Evolutionary conservation across 2,888 invertebrate species (phyloP).

Genomic region (Trisateles emortualis): DNA sequence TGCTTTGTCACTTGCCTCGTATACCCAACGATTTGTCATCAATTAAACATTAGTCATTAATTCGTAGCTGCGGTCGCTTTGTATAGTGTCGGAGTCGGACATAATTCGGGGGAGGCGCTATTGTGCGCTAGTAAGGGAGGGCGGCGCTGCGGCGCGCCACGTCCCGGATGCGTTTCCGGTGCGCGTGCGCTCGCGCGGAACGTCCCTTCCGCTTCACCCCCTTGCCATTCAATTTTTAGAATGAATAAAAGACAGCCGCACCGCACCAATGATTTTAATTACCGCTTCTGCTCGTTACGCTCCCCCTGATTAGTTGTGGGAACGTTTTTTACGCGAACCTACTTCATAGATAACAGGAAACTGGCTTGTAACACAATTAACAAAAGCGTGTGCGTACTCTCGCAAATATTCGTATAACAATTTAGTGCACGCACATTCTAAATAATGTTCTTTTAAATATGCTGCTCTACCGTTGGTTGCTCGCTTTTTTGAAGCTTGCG

Average conservation of each 20-base stretch:
- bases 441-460: constrained; percentile 16
- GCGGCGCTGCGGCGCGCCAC: constrained; percentile 74
- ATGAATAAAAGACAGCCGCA: constrained; percentile 62
- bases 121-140: constrained; percentile 55
- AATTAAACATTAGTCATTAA: constrained; percentile 54
- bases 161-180: constrained; percentile 85
- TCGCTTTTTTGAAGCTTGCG: no score
- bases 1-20: constrained; percentile 30
- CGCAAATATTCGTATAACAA: constrained; percentile 31
- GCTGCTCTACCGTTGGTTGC: no score
- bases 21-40: constrained; percentile 47
- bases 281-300: constrained; percentile 43
- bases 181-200: constrained; percentile 78
- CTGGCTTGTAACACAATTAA: constrained; percentile 33
- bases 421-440: constrained; percentile 28
- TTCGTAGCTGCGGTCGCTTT: constrained; percentile 44
- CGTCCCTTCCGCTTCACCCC: constrained; percentile 83
- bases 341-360: constrained; percentile 47
- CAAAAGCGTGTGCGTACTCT: constrained; percentile 19
- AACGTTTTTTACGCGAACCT: constrained; percentile 49
- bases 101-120: constrained; percentile 59
- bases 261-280: constrained; percentile 58
- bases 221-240: constrained; percentile 69
- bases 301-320: constrained; percentile 55
- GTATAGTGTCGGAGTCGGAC: constrained; percentile 30